These are phyloP conservation scores for Illadopsis cleaveri DNA, from an alignment of 2,113 vertebrate species.

Conservation along the genomic window DNA sequence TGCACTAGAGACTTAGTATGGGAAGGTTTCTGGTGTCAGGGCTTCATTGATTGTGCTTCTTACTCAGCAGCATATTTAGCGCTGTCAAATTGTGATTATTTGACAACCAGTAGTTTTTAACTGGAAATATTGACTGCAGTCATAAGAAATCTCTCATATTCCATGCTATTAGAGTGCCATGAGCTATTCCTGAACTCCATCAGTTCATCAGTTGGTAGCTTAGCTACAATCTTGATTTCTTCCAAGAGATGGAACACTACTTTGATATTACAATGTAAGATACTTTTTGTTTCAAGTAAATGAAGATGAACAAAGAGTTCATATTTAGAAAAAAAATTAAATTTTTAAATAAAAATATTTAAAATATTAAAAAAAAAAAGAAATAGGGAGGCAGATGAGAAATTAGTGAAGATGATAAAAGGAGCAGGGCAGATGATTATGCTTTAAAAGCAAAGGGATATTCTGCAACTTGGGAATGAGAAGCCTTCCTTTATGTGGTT, in stretches of 20 bases:
- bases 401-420: neutral
- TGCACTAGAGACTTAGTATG: neutral
- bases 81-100: neutral
- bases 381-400: neutral
- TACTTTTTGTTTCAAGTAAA: neutral
- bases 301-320: neutral
- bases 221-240: neutral
- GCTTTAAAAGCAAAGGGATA: neutral
- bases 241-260: neutral
- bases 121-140: neutral
- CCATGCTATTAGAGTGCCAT: neutral
- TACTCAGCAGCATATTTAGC: neutral
- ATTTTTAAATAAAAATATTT: no score
- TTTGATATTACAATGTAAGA: neutral
- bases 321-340: neutral
- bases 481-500: neutral
- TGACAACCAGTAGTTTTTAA: neutral
- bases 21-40: neutral
- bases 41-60: neutral
- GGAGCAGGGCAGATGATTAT: neutral
- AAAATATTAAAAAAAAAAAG: neutral
- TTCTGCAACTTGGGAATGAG: neutral
- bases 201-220: neutral
- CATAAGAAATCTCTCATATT: neutral
- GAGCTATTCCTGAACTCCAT: neutral